Base-by-base conservation (phyloP, 2,113 vertebrate species). In the Laterallus jamaicensis region DNA sequence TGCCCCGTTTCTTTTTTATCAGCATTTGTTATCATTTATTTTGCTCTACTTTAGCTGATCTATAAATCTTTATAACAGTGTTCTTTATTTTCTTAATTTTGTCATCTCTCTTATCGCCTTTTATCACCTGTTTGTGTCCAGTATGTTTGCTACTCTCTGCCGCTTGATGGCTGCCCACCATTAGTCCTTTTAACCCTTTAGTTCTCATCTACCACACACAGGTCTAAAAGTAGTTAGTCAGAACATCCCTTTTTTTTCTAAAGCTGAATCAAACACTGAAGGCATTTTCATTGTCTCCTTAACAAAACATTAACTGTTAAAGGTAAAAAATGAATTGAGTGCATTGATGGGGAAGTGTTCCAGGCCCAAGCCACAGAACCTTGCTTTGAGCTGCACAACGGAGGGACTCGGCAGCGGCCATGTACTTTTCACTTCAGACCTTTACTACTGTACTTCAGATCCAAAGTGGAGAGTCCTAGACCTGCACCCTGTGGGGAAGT, bases 81-180 rank as follows among this genome's bases (percentile, higher is more conserved):
- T 82, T 97, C 96, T 98, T 97, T 97, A 82, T 96, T 98, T 97
- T 97, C 92, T 91, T 96, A 96, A 96, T 97, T 96, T 97, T 96
- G 91, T 94, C 96, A 76, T 97, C 87, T 95, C 63, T 81, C 75
- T 95, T 94, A 95, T 93, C 91, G 0, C 67, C 84, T 97, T 97
- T 96, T 97, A 98, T 97, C 97, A 97, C 97, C 97, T 97, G 96
- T 97, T 97, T 98, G 93, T 85, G 56, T 80, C 93, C 81, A 93
- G 95, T 78, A 63, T 42, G 54, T 94, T 95, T 96, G 95, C 95
- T 89, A 52, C 96, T 84, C 70, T 91, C 91, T 92, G 58, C 70
- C 28, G 19, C 76, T 82, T 55, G 73, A 76, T 78, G 49, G 88
- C 86, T 95, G 55, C 86, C 35, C 59, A 55, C 15, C 19, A 52